Evolutionary conservation across 92 coral and sea anemone genomes (phyloP).

Genomic region (Epizoanthus illoricatus): DNA sequence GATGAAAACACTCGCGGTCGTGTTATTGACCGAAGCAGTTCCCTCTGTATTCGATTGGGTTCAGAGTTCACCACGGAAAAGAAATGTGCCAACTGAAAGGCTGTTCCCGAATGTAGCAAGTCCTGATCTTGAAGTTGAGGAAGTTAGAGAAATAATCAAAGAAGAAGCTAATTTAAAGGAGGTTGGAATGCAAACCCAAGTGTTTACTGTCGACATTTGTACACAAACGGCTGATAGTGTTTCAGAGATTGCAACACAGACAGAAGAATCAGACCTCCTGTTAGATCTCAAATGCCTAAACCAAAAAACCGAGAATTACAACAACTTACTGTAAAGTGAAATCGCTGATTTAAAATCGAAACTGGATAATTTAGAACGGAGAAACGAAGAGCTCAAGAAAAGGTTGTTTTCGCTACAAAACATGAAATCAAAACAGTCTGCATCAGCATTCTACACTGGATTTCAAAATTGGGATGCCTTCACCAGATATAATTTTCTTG

Average conservation of each 20-base stretch:
- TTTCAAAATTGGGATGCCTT: conserved; percentile 43
- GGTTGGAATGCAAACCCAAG: no score
- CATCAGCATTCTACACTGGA: conserved; percentile 37
- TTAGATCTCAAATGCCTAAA: no score
- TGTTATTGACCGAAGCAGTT: conserved; percentile 8
- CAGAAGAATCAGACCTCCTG: no score
- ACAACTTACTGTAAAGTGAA: conserved; percentile 12
- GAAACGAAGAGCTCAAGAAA: conserved; percentile 18
- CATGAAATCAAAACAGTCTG: conserved; percentile 28
- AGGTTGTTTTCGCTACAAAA: conserved; percentile 23
- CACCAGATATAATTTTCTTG: conserved; percentile 28
- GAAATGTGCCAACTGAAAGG: conserved; percentile 8
- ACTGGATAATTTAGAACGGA: neutral
- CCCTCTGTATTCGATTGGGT: conserved; percentile 48
- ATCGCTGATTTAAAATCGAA: conserved; percentile 6
- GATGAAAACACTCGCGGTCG: neutral
- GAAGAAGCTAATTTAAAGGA: no score
- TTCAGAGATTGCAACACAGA: no score
- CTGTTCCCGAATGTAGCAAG: no score
- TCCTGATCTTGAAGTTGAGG: no score
- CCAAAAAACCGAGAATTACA: no score
- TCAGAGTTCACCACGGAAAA: conserved; percentile 13
- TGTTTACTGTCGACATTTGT: no score
- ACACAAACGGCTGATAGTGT: no score
- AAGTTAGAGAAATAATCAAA: no score